These are phyloP conservation scores for Hemaris fuciformis DNA, from an alignment of 2,888 invertebrate genomes.

Conservation along the genomic window DNA sequence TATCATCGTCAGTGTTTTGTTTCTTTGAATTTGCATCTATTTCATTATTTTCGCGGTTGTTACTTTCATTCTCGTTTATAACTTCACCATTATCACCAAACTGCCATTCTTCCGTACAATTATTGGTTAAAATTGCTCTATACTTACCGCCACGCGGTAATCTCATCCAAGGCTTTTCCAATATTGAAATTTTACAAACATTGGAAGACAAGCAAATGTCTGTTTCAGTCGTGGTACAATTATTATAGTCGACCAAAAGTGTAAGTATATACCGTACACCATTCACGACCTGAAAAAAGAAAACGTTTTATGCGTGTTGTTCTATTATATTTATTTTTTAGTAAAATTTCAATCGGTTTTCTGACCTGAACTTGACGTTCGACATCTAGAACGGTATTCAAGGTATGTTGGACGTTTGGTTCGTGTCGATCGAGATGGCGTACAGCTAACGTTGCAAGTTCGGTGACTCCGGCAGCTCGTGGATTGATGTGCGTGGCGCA, in stretches of 20 bases:
- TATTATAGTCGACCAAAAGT: constrained; percentile 72
- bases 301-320: neutral
- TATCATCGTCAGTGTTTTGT: constrained; percentile 56
- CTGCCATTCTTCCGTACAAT: constrained; percentile 83
- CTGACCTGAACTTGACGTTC: constrained; percentile 81
- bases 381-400: constrained; percentile 70
- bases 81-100: constrained; percentile 68
- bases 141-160: constrained; percentile 80
- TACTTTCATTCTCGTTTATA: constrained; percentile 30
- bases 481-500: constrained; percentile 77
- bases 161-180: constrained; percentile 85
- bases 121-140: constrained; percentile 83
- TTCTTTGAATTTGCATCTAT: constrained; percentile 30
- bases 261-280: constrained; percentile 82
- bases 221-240: constrained; percentile 54
- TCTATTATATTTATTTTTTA: neutral
- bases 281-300: constrained; percentile 76
- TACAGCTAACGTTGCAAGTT: constrained; percentile 72
- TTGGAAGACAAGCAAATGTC: constrained; percentile 53
- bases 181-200: constrained; percentile 82
- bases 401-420: constrained; percentile 55
- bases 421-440: constrained; percentile 69
- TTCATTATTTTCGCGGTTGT: constrained; percentile 38
- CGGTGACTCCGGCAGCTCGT: constrained; percentile 73
- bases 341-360: neutral